phyloP scores from a whole-genome alignment of 2,113 vertebrate genomes.

The Lichenostomus cassidix region DNA sequence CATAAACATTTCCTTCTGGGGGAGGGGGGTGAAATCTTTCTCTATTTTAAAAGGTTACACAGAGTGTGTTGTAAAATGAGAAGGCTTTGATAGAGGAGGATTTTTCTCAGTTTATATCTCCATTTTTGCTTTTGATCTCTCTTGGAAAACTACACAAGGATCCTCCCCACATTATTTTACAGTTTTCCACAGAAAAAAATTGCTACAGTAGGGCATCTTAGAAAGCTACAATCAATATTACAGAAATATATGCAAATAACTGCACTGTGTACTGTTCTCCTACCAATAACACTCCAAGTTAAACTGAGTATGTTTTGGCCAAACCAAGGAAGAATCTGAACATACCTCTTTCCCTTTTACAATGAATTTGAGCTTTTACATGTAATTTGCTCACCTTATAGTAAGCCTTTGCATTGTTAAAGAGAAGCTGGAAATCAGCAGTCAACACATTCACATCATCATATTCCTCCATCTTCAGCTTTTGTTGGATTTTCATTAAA shows the following conservation, averaged over 20 bases:
- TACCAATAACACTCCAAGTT: neutral
- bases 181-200: neutral
- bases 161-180: neutral
- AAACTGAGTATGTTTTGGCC: neutral
- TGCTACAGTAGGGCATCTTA: neutral
- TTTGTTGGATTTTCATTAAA: constrained; percentile 99
- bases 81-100: neutral
- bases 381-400: constrained; percentile 85
- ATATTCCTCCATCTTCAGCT: constrained; percentile 98
- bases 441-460: constrained; percentile 95
- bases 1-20: neutral
- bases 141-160: neutral
- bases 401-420: constrained; percentile 95
- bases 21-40: neutral
- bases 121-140: neutral
- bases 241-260: neutral
- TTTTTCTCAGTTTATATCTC: neutral
- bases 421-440: constrained; percentile 92
- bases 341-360: neutral
- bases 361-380: neutral
- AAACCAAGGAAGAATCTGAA: neutral
- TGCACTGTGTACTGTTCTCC: neutral
- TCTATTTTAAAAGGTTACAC: neutral
- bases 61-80: neutral
- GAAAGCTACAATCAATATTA: neutral